Percentiles rank a stretch among this genome's conserved stretches.
phyloP scores from a whole-genome alignment of 2,797 vertebrate species.

The Hipposideros larvatus region DNA sequence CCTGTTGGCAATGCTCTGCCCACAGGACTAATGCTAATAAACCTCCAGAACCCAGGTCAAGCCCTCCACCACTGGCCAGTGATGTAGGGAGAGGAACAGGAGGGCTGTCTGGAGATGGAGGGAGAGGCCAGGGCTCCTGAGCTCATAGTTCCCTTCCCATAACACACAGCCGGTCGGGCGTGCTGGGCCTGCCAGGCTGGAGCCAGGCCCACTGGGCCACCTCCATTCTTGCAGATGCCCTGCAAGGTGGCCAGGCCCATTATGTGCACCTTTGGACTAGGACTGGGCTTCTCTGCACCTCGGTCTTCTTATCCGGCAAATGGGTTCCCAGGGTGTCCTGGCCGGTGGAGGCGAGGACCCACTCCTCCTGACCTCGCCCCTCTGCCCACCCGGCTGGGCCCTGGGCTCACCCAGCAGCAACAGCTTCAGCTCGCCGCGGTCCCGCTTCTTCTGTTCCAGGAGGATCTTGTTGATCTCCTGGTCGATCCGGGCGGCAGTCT shows the following conservation, averaged over 20 bases:
- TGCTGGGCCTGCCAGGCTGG: not conserved
- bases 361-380: slow-evolving; percentile 80
- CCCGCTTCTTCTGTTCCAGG: slow-evolving; percentile 92
- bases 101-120: accelerated
- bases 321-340: not conserved
- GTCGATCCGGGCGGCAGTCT: slow-evolving; percentile 94
- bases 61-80: accelerated
- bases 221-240: not conserved
- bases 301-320: not conserved
- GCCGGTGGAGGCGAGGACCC: accelerated
- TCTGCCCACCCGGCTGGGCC: accelerated
- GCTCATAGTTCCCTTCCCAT: not conserved
- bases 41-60: not conserved
- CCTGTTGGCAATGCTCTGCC: accelerated
- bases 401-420: slow-evolving; percentile 92
- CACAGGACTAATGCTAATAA: accelerated
- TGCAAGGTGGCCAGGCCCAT: not conserved
- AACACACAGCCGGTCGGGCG: not conserved
- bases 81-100: accelerated
- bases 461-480: slow-evolving; percentile 95
- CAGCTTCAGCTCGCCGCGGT: slow-evolving; percentile 94
- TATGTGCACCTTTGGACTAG: not conserved
- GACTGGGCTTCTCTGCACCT: not conserved
- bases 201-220: not conserved
- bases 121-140: not conserved